Evolutionary conservation across 2,113 vertebrate species (phyloP).

Genomic region (Apus apus): DNA sequence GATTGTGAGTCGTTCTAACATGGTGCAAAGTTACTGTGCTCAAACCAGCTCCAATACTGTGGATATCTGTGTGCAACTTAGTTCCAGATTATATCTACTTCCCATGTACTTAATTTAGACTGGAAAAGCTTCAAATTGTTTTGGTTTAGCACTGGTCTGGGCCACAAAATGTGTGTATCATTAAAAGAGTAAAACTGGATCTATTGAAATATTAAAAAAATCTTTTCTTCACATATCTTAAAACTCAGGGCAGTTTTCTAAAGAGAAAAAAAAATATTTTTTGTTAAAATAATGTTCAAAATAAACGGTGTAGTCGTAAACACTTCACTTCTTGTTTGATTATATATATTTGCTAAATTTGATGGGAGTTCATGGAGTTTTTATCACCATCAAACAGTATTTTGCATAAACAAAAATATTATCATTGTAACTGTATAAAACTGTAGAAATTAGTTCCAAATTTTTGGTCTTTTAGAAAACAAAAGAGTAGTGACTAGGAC

Average conservation of each 20-base stretch:
- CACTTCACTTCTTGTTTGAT: not conserved
- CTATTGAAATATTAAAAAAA: not conserved
- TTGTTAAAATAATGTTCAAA: not conserved
- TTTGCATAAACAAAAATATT: not conserved
- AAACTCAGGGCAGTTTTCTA: not conserved
- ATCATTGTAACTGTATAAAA: not conserved
- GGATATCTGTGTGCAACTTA: not conserved
- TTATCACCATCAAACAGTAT: not conserved
- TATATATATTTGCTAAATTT: not conserved
- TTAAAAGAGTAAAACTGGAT: not conserved
- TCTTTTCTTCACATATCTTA: not conserved
- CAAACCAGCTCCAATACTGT: not conserved
- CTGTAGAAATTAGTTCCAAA: not conserved
- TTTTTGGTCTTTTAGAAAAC: not conserved
- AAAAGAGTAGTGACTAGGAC: not conserved
- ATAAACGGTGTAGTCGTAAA: not conserved
- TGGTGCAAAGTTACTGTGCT: not conserved
- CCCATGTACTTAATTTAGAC: not conserved
- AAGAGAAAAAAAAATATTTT: not conserved
- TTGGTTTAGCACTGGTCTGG: not conserved
- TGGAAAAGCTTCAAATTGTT: not conserved
- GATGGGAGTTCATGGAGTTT: not conserved
- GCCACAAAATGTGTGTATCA: not conserved
- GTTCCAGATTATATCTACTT: not conserved
- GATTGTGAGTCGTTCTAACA: not conserved